A percentile compares a stretch with the other conserved stretches of the same genome.
Evolutionary conservation across 1,140 invertebrate genomes (phyloP).

Genomic region (Cheumatopsyche charites): DNA sequence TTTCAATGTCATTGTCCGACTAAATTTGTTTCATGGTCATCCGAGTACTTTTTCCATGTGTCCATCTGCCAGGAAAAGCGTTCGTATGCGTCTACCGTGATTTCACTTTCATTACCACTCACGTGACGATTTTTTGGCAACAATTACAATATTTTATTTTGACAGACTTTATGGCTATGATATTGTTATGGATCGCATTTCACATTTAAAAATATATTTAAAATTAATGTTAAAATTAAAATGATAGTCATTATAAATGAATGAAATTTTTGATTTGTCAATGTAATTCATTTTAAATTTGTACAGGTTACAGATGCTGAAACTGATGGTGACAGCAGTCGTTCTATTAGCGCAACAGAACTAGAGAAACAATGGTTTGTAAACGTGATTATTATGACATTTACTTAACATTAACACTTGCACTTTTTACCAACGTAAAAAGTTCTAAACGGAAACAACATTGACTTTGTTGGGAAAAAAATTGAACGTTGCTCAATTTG

Average conservation of each 20-base stretch:
- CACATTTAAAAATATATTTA: no score
- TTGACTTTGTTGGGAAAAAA: slow-evolving; percentile 2
- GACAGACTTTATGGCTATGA: no score
- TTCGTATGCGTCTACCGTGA: neutral
- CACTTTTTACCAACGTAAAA: no score
- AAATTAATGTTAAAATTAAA: no score
- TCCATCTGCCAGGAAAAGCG: neutral
- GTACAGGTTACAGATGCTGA: slow-evolving; percentile 45
- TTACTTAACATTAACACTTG: no score
- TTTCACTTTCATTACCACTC: no score
- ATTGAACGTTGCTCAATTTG: neutral
- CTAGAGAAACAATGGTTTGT: slow-evolving; percentile 46
- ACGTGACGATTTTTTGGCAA: neutral
- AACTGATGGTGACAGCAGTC: slow-evolving; percentile 42
- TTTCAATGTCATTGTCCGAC: slow-evolving; percentile 20
- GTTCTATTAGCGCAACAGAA: slow-evolving; percentile 33
- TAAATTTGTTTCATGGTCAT: slow-evolving; percentile 27
- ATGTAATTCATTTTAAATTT: neutral
- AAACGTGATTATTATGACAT: no score
- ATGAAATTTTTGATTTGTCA: no score
- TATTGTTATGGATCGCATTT: no score
- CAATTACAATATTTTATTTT: no score
- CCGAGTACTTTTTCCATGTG: neutral
- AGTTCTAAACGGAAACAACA: neutral
- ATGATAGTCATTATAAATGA: no score